A percentile compares a stretch with the other conserved stretches of the same genome.
Evolutionary conservation across 2,888 invertebrate genomes (phyloP).

Genomic region (Drosophila paranaensis): DNA sequence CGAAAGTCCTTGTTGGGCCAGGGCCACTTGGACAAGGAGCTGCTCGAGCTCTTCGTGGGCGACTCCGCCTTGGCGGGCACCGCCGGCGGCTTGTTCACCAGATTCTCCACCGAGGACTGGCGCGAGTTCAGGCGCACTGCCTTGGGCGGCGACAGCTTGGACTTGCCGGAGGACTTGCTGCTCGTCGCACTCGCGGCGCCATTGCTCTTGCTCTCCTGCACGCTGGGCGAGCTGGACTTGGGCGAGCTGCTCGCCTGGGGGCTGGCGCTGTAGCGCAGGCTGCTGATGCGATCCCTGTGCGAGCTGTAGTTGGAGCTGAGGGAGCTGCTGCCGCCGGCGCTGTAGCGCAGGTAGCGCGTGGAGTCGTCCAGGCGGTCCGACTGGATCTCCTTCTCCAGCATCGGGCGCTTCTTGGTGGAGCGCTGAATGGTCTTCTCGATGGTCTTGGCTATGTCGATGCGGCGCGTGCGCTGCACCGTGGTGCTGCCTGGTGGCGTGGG

Average conservation of each 20-base stretch:
- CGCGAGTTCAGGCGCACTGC: slow-evolving; percentile 76
- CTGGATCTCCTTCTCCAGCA: slow-evolving; percentile 90
- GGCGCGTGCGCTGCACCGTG: slow-evolving; percentile 87
- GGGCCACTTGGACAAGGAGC: slow-evolving; percentile 83
- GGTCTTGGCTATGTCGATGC: slow-evolving; percentile 90
- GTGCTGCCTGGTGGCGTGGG: slow-evolving; percentile 89
- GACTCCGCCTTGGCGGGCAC: slow-evolving; percentile 82
- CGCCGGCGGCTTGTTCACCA: slow-evolving; percentile 72
- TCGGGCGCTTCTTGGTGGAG: slow-evolving; percentile 86
- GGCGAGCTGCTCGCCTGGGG: slow-evolving; percentile 65
- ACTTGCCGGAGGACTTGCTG: slow-evolving; percentile 58
- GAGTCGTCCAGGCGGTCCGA: slow-evolving; percentile 90
- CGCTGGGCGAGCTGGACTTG: slow-evolving; percentile 47
- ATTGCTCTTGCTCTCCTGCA: slow-evolving; percentile 44
- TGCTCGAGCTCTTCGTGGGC: slow-evolving; percentile 76
- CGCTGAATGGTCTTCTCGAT: slow-evolving; percentile 89
- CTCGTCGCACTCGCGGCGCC: slow-evolving; percentile 28
- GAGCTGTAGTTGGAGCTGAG: slow-evolving; percentile 85
- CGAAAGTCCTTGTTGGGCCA: slow-evolving; percentile 90
- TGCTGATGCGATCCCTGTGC: slow-evolving; percentile 84
- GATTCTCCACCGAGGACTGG: slow-evolving; percentile 82
- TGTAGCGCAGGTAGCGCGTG: slow-evolving; percentile 88
- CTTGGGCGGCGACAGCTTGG: slow-evolving; percentile 82
- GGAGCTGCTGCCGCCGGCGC: slow-evolving; percentile 85
- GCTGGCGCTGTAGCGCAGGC: slow-evolving; percentile 79